A percentile compares a stretch with the other conserved stretches of the same genome.
Conservation (phyloP, 2,888 invertebrate species). For the Drosophila glabriapex region DNA sequence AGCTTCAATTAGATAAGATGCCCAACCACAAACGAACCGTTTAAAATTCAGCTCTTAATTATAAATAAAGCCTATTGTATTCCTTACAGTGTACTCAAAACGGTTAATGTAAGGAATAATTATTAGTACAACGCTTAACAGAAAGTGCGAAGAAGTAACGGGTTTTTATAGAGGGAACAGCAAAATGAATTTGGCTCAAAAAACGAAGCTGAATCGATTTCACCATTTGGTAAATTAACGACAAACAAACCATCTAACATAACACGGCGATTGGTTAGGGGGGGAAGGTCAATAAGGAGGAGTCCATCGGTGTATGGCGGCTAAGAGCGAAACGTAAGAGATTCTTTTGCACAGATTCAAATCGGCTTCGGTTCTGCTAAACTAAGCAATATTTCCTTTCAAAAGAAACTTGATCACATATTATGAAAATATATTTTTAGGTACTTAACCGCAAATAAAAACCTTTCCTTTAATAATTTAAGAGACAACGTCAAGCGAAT, state of each 20-base stretch:
- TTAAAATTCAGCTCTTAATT: background rate
- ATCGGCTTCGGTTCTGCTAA: background rate
- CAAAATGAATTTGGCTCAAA: background rate
- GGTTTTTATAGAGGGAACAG: background rate
- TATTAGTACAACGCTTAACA: background rate
- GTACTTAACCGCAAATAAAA: constrained; percentile 15
- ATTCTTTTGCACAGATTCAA: background rate
- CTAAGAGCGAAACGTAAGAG: background rate
- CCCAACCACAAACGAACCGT: background rate
- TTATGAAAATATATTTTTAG: background rate
- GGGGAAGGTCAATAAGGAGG: background rate
- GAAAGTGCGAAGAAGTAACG: background rate
- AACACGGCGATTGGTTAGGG: background rate
- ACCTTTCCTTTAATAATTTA: constrained; percentile 21
- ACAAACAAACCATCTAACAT: background rate
- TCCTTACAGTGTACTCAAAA: background rate
- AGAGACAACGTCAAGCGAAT: constrained; percentile 32
- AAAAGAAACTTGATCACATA: background rate
- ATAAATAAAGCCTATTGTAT: background rate
- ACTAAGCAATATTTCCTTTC: background rate
- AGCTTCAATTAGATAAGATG: background rate
- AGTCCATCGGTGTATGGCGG: background rate
- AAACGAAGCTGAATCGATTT: background rate
- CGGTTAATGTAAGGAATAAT: background rate
- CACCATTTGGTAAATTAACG: background rate